These are phyloP conservation scores for Helicoverpa armigera DNA, from an alignment of 1,140 invertebrate species.

Conservation along the genomic window DNA sequence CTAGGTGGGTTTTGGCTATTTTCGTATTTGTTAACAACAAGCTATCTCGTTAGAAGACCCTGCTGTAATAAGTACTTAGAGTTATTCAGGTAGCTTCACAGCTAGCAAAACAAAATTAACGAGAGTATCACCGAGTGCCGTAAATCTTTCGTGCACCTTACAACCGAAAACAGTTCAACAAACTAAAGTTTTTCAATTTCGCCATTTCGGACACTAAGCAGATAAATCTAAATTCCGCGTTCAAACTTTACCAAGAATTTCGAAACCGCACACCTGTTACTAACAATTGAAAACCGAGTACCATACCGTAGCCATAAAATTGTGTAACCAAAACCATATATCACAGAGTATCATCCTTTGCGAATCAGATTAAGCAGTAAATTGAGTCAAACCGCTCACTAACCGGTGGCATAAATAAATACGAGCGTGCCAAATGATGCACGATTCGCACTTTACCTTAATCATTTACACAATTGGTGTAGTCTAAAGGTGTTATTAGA, in stretches of 20 bases:
- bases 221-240: neutral
- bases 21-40: too few relatives aligned
- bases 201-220: neutral
- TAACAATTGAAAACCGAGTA: slow-evolving; percentile 6
- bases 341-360: slow-evolving; percentile 51
- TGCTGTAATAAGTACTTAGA: too few relatives aligned
- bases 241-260: neutral
- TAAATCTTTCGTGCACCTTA: too few relatives aligned
- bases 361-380: slow-evolving; percentile 76
- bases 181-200: too few relatives aligned
- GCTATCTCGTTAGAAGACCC: too few relatives aligned
- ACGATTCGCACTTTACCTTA: slow-evolving; percentile 63
- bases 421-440: slow-evolving; percentile 72
- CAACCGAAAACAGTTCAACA: too few relatives aligned
- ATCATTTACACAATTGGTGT: slow-evolving; percentile 54
- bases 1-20: slow-evolving; percentile 2
- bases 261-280: neutral
- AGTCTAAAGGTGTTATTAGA: slow-evolving; percentile 33
- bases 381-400: slow-evolving; percentile 71
- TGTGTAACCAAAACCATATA: slow-evolving; percentile 38
- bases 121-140: too few relatives aligned
- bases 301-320: slow-evolving; percentile 11
- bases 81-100: too few relatives aligned
- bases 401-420: slow-evolving; percentile 74
- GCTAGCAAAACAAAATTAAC: too few relatives aligned